These are phyloP conservation scores for Laticauda colubrina DNA, from an alignment of 2,113 vertebrate genomes.

Conservation along the genomic window DNA sequence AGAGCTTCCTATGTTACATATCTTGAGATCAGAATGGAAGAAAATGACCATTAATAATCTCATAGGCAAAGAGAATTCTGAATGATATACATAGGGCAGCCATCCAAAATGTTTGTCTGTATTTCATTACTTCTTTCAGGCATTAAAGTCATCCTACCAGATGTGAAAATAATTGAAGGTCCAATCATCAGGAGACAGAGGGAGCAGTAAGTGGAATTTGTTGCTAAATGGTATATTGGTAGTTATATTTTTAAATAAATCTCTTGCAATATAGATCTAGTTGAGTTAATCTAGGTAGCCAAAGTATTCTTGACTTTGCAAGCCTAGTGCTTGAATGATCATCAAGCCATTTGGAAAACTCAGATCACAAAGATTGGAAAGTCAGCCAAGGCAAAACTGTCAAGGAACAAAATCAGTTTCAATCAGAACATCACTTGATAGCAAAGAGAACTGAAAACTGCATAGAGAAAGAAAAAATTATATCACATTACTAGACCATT, in stretches of 20 bases:
- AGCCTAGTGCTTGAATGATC: background rate
- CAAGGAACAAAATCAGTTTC: background rate
- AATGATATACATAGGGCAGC: background rate
- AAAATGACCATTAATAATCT: background rate
- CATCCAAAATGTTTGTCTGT: background rate
- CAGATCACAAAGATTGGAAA: conserved; percentile 22
- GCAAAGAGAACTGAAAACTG: background rate
- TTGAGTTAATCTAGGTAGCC: background rate
- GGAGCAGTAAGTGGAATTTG: background rate
- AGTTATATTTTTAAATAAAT: background rate
- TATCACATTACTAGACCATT: conserved; percentile 19
- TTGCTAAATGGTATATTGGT: background rate
- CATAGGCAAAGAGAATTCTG: background rate
- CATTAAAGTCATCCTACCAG: background rate
- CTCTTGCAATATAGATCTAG: background rate
- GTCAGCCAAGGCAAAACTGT: conserved; percentile 18
- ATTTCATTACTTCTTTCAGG: background rate
- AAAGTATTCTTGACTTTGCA: background rate
- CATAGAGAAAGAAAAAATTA: background rate
- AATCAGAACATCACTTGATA: background rate
- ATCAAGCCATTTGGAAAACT: background rate
- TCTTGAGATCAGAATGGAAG: background rate
- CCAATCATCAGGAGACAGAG: background rate
- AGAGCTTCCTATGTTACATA: background rate
- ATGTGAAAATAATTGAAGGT: background rate